Percentiles rank a stretch among this genome's conserved stretches.
phyloP scores from a whole-genome alignment of 2,888 invertebrate species.

The Platypus cylindrus region DNA sequence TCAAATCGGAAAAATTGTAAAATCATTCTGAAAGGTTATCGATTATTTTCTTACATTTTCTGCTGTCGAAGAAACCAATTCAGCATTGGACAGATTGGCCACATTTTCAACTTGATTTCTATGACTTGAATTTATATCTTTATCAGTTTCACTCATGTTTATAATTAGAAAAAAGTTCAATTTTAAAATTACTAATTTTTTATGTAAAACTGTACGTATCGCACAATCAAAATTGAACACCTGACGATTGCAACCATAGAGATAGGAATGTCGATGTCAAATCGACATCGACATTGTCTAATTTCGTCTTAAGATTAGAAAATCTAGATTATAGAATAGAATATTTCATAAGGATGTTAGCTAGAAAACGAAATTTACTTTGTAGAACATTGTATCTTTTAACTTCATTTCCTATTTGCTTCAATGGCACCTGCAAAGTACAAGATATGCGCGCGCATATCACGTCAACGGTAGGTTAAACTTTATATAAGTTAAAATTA shows the following conservation, averaged over 20 bases:
- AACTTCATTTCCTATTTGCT: too few species aligned
- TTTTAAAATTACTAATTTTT: not conserved
- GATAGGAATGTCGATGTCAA: not conserved
- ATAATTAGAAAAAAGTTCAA: conserved; percentile 8
- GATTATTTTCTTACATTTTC: conserved; percentile 9
- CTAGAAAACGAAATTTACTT: too few species aligned
- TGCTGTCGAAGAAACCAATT: conserved; percentile 1
- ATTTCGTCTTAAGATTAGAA: not conserved
- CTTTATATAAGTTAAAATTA: too few species aligned
- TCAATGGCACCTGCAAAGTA: too few species aligned
- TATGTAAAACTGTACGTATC: too few species aligned
- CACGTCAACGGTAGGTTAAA: too few species aligned
- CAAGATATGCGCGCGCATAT: too few species aligned
- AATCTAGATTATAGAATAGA: not conserved
- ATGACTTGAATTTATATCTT: conserved; percentile 9
- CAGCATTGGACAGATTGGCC: conserved; percentile 4
- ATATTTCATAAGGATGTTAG: not conserved
- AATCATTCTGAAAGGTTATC: too few species aligned
- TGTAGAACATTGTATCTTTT: too few species aligned
- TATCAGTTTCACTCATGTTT: conserved; percentile 15
- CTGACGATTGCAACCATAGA: too few species aligned
- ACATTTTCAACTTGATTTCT: conserved; percentile 9
- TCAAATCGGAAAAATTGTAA: too few species aligned
- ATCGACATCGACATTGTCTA: not conserved
- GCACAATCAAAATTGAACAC: too few species aligned